Evolutionary conservation across 2,888 invertebrate genomes (phyloP).

Genomic region (Torymus auratus): DNA sequence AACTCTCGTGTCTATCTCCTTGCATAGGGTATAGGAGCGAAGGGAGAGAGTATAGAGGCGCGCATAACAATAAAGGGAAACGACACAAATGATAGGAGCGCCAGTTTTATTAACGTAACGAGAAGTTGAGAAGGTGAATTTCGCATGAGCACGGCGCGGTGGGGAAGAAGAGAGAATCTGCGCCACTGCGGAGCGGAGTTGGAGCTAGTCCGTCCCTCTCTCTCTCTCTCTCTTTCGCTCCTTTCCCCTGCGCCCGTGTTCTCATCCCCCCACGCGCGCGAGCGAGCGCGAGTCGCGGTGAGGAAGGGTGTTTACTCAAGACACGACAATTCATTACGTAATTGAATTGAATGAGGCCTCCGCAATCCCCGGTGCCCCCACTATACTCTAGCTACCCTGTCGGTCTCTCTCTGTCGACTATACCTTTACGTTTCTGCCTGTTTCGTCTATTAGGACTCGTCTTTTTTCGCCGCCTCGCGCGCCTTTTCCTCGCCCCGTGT

Average conservation of each 20-base stretch:
- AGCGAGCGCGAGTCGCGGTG: conserved; percentile 59
- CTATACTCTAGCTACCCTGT: conserved; percentile 25
- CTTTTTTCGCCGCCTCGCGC: too few species aligned
- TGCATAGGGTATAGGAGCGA: too few species aligned
- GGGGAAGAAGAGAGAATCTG: conserved; percentile 9
- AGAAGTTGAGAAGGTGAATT: conserved; percentile 53
- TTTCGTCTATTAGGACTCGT: too few species aligned
- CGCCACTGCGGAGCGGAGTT: background rate
- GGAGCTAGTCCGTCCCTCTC: conserved; percentile 1
- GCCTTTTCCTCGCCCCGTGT: background rate
- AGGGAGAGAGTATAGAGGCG: background rate
- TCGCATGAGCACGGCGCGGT: conserved; percentile 12
- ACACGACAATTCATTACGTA: conserved; percentile 77
- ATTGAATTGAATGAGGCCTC: conserved; percentile 76
- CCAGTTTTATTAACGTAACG: conserved; percentile 55
- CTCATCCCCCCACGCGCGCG: background rate
- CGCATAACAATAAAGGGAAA: conserved; percentile 35
- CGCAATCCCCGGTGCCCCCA: conserved; percentile 58
- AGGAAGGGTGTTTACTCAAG: conserved; percentile 76
- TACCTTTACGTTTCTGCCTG: too few species aligned
- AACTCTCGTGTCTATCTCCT: too few species aligned
- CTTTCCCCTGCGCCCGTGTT: background rate
- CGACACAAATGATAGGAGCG: conserved; percentile 38
- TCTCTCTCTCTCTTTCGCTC: conserved; percentile 17
- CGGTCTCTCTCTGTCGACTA: background rate